These are phyloP conservation scores for Bolborhynchus lineola DNA, from an alignment of 2,113 vertebrate species.

Conservation along the genomic window DNA sequence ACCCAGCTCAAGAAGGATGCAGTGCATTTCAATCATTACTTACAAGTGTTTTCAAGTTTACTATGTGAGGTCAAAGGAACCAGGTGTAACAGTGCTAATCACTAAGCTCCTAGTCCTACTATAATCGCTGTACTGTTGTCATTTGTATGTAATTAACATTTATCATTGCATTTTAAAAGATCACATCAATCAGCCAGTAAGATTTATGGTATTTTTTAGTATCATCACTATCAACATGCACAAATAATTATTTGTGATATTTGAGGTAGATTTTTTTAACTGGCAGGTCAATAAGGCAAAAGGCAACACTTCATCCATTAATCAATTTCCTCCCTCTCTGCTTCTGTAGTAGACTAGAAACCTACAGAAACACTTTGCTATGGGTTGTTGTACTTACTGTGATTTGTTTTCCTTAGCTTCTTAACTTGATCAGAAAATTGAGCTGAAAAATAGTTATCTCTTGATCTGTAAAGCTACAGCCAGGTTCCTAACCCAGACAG, in stretches of 20 bases:
- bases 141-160: not conserved
- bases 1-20: not conserved
- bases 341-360: not conserved
- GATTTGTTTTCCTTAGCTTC: not conserved
- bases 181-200: not conserved
- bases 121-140: not conserved
- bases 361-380: not conserved
- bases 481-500: not conserved
- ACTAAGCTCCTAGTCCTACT: not conserved
- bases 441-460: not conserved
- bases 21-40: not conserved
- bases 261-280: not conserved
- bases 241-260: not conserved
- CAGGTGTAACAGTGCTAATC: not conserved
- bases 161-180: not conserved
- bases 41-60: not conserved
- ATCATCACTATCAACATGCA: not conserved
- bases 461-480: not conserved
- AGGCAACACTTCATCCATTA: not conserved
- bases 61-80: not conserved
- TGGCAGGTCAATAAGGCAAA: not conserved
- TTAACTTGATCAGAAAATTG: not conserved
- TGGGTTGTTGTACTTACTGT: not conserved
- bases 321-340: not conserved
- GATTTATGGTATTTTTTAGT: not conserved